A percentile compares a stretch with the other conserved stretches of the same genome.
phyloP scores from a whole-genome alignment of 2,113 vertebrate species.

The Phrynosoma blainvillii region DNA sequence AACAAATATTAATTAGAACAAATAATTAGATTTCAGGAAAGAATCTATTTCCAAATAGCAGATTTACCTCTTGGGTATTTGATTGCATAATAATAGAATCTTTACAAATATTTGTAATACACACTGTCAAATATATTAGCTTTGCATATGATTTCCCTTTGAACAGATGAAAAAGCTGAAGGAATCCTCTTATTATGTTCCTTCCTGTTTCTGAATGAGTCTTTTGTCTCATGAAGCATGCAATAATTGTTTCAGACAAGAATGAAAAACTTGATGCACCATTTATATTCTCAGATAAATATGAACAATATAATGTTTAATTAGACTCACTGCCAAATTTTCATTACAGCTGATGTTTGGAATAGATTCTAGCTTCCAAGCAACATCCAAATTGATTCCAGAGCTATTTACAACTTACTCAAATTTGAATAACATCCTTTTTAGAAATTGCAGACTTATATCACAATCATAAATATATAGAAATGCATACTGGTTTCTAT shows the following conservation, averaged over 20 bases:
- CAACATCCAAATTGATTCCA: neutral
- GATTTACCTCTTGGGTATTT: conserved; percentile 33
- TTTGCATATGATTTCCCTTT: conserved; percentile 44
- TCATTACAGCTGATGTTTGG: neutral
- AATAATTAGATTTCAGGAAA: neutral
- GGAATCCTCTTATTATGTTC: conserved; percentile 41
- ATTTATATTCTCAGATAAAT: conserved; percentile 53
- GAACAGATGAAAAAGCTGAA: conserved; percentile 57
- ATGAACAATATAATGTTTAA: conserved; percentile 52
- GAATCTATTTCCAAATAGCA: conserved; percentile 28
- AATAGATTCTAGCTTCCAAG: neutral
- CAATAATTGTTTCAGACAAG: conserved; percentile 37
- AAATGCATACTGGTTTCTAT: neutral
- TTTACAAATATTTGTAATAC: conserved; percentile 47
- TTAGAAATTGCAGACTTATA: neutral
- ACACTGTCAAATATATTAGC: conserved; percentile 45
- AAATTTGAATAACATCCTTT: neutral
- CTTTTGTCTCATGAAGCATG: conserved; percentile 48
- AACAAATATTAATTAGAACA: conserved; percentile 36
- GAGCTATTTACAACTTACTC: neutral
- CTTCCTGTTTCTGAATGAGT: conserved; percentile 29
- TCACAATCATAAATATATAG: neutral
- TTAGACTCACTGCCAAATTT: conserved; percentile 34
- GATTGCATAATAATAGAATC: conserved; percentile 31
- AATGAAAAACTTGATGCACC: conserved; percentile 38